Conservation (phyloP, 2,797 vertebrate genomes). For the Centropyge bicolor region DNA sequence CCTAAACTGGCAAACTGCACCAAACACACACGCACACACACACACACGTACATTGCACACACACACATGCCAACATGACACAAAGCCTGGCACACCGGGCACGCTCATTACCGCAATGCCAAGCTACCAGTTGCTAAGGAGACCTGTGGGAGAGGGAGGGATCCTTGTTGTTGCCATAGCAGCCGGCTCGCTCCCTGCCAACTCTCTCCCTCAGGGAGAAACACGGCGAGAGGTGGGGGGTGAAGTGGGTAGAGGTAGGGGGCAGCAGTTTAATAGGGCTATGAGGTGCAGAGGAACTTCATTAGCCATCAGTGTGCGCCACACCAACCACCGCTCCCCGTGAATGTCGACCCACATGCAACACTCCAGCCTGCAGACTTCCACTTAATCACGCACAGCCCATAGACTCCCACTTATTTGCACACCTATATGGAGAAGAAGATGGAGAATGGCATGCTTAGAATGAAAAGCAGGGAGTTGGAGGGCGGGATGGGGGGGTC, state of each 20-base stretch:
- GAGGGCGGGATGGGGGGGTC: not conserved
- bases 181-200: slow-evolving; percentile 86
- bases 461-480: slow-evolving; percentile 67
- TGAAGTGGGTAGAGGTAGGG: slow-evolving; percentile 83
- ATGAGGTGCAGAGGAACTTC: slow-evolving; percentile 81
- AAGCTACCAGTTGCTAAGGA: slow-evolving; percentile 91
- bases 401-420: slow-evolving; percentile 72
- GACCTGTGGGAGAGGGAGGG: slow-evolving; percentile 90
- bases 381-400: slow-evolving; percentile 74
- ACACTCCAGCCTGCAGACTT: slow-evolving; percentile 72
- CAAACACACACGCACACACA: slow-evolving; percentile 38
- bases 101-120: slow-evolving; percentile 88
- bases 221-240: slow-evolving; percentile 82
- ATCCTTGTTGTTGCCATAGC: slow-evolving; percentile 89
- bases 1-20: slow-evolving; percentile 69
- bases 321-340: slow-evolving; percentile 64
- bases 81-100: slow-evolving; percentile 87
- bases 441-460: slow-evolving; percentile 68
- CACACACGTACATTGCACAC: slow-evolving; percentile 61
- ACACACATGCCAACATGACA: slow-evolving; percentile 79
- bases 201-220: slow-evolving; percentile 85
- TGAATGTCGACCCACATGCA: slow-evolving; percentile 73
- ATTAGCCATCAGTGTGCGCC: slow-evolving; percentile 75
- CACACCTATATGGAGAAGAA: slow-evolving; percentile 69
- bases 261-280: slow-evolving; percentile 82